Base-by-base conservation (phyloP, 2,797 vertebrate genomes). In the Chaenodraco wilsoni region DNA sequence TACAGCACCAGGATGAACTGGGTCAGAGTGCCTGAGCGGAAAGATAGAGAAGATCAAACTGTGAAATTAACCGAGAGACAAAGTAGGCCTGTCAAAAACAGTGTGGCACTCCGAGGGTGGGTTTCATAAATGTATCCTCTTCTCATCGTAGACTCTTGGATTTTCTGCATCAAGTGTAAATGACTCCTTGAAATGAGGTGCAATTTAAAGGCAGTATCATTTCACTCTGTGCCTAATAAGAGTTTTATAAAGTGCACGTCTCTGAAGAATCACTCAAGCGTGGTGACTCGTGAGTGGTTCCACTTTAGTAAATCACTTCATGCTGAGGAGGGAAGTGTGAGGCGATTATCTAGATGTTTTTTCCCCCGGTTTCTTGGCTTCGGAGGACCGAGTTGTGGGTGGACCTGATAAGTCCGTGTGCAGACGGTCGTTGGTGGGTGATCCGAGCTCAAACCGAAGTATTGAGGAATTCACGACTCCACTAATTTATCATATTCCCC, bases 1-100 rank as follows among this genome's bases (percentile, higher is more conserved):
- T 98, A 98, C 12, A 99, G 93, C 60, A 98, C 96, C 7, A 99
- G 91, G 0, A 88, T 94, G 93, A 99, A 98, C 94, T 98, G 97
- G 76, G 97, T 99, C 89, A 99, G 94, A 0, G 98, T 99, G 80
- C 98, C 98, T 99, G 81, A 7, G 64, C 0, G 59, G 61, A 64
- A 72, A 81, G 44, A 79, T n/a, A 19, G 62, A 67, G 62, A 71
- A 46, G 80, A 56, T 55, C 52, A 57, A 15, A 69, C 61, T 61
- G 33, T 69, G 12, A 72, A 84, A 77, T 83, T 55, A 74, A 56
- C 23, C 8, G 10, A 19, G 52, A 44, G 66, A 51, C 63, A 75
- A 78, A 68, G 73, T 41, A 69, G 72, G 62, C 15, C 78, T 76
- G 79, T 82, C 83, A 86, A 72, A 75, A 84, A 72, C 63, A 67